Percentiles rank a stretch among this genome's conserved stretches.
Evolutionary conservation across 2,888 invertebrate species (phyloP).

Genomic region (Phyto melanocephala): DNA sequence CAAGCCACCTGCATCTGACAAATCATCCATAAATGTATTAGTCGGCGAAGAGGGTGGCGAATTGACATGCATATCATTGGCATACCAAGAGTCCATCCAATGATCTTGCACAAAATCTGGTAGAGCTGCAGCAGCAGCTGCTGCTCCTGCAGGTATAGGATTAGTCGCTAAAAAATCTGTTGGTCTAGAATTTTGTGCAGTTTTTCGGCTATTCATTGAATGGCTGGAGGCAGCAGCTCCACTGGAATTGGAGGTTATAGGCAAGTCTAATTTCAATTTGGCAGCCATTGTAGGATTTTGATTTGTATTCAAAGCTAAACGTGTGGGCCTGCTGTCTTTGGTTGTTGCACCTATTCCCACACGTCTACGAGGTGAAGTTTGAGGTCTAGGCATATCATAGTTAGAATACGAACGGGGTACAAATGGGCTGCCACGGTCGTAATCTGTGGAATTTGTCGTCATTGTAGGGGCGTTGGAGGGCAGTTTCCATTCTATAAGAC

Average conservation of each 20-base stretch:
- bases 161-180: constrained; percentile 66
- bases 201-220: constrained; percentile 46
- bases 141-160: constrained; percentile 49
- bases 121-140: constrained; percentile 78
- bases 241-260: constrained; percentile 67
- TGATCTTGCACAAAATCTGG: constrained; percentile 95
- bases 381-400: constrained; percentile 73
- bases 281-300: constrained; percentile 63
- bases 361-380: constrained; percentile 66
- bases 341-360: constrained; percentile 50
- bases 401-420: constrained; percentile 78
- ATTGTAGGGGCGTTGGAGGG: constrained; percentile 47
- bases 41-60: constrained; percentile 76
- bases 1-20: constrained; percentile 63
- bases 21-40: constrained; percentile 71
- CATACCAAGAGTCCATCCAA: constrained; percentile 84
- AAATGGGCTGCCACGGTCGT: constrained; percentile 68
- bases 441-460: constrained; percentile 64
- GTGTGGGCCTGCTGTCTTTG: constrained; percentile 69
- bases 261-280: constrained; percentile 74
- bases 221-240: constrained; percentile 30
- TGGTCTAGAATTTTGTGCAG: constrained; percentile 49
- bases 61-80: constrained; percentile 74
- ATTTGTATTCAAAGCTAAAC: constrained; percentile 69
- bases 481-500: constrained; percentile 55